These are phyloP conservation scores for Ormyrus pomaceus DNA, from an alignment of 2,888 invertebrate species.

Conservation along the genomic window DNA sequence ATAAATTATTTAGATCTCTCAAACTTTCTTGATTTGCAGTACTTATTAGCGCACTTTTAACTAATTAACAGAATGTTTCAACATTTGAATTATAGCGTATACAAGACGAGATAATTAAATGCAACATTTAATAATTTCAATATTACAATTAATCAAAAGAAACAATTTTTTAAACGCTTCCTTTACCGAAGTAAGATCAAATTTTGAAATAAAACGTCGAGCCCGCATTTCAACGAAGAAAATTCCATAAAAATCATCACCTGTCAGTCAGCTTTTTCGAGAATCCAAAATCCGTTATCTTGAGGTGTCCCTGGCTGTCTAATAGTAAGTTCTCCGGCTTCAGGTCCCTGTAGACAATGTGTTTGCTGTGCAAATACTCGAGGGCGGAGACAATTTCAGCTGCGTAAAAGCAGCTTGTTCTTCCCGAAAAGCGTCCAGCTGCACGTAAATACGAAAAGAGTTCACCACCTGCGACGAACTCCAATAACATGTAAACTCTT, in stretches of 20 bases:
- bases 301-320: constrained; percentile 95
- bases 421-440: constrained; percentile 91
- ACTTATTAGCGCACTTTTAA: neutral
- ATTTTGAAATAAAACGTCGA: too few species aligned
- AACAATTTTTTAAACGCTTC: too few species aligned
- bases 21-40: constrained; percentile 18
- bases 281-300: constrained; percentile 98
- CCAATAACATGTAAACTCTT: constrained; percentile 97
- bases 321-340: constrained; percentile 96
- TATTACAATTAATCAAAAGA: neutral
- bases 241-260: constrained; percentile 68
- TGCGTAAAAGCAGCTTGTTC: constrained; percentile 93
- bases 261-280: constrained; percentile 95
- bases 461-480: constrained; percentile 98
- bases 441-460: constrained; percentile 96
- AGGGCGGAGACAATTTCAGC: constrained; percentile 95
- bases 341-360: constrained; percentile 91
- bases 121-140: neutral
- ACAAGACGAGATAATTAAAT: constrained; percentile 14
- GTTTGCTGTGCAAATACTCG: constrained; percentile 93
- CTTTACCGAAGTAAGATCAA: too few species aligned
- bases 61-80: constrained; percentile 36
- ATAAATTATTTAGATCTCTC: constrained; percentile 30
- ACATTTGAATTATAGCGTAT: constrained; percentile 4
- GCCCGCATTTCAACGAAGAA: too few species aligned